Evolutionary conservation across 2,888 invertebrate genomes (phyloP), one percentile per base, ranked within the genome.

Genomic region (Acanthosoma haemorrhoidale): DNA sequence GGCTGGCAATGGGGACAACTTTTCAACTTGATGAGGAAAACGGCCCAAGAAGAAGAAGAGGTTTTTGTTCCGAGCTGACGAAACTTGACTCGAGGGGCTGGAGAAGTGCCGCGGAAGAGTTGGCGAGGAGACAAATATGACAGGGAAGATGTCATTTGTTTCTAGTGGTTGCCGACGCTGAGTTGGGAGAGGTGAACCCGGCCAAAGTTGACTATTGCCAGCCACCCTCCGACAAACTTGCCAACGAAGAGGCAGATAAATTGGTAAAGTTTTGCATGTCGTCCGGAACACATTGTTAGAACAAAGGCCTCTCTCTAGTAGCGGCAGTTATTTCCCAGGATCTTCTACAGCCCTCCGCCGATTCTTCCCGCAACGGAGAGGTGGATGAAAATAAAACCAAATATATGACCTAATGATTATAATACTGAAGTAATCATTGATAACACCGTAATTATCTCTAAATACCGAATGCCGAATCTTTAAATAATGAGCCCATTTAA

Each of bases 191-290:
- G 9, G 18, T 25, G 5, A 32, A 43, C 36, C 31, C 32, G 38
- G 51, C 41, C 58, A 69, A 70, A 72, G 64, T 72, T 70, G 57
- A 72, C 72, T 72, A 72, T 72, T 72, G 36, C 64, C 64, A 57
- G 25, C 67, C 32, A 51, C 64, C 64, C 63, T 36, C 67, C 32
- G 43, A 31, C 68, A 38, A 71, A 71, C 69, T 71, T 71, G 58
- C 66, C 61, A 59, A 70, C n/a, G n/a, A n/a, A n/a, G n/a, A 51
- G 51, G 61, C 25, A 66, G 72, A 72, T 72, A 72, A 72, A 72
- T 72, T 72, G 72, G 72, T 70, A 72, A 72, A 72, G 71, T 72
- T 72, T 72, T 70, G 72, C 70, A 71, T 72, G 72, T 69, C 69
- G 61, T 64, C 58, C 59, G 67, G 69, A 72, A 72, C 72, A 70